A percentile compares a stretch with the other conserved stretches of the same genome.
Evolutionary conservation across 2,797 vertebrate species (phyloP).

Genomic region (Cheirogaleus major): DNA sequence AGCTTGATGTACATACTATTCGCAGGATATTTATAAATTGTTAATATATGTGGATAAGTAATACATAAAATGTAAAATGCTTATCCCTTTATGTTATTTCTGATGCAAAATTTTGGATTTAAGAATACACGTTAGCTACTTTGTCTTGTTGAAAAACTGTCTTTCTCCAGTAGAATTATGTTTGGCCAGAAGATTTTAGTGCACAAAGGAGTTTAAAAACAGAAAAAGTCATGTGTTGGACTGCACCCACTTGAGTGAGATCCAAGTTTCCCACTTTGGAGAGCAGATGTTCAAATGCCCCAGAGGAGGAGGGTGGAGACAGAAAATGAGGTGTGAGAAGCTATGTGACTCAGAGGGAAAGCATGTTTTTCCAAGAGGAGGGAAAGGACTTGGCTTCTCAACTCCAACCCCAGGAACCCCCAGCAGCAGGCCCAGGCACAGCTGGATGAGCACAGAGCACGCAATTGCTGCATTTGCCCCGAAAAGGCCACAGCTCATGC

Average conservation of each 20-base stretch:
- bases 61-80: not conserved
- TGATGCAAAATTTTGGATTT: not conserved
- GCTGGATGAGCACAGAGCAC: not conserved
- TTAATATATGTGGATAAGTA: not conserved
- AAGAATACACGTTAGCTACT: not conserved
- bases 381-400: not conserved
- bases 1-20: not conserved
- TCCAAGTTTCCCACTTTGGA: conserved; percentile 50
- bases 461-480: not conserved
- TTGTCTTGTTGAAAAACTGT: not conserved
- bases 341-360: conserved; percentile 66
- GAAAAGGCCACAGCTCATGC: not conserved
- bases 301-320: conserved; percentile 67
- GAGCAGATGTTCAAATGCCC: conserved; percentile 62
- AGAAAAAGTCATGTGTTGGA: not conserved
- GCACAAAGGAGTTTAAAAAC: conserved; percentile 18
- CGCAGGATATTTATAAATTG: not conserved
- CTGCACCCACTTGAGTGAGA: conserved; percentile 15
- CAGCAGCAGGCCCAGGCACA: not conserved
- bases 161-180: not conserved
- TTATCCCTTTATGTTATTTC: not conserved
- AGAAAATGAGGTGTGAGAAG: conserved; percentile 67
- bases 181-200: conserved; percentile 22
- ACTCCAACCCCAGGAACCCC: not conserved
- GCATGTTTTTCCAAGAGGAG: conserved; percentile 58